Conservation (phyloP, 2,113 vertebrate species). For the Tamias sibiricus region DNA sequence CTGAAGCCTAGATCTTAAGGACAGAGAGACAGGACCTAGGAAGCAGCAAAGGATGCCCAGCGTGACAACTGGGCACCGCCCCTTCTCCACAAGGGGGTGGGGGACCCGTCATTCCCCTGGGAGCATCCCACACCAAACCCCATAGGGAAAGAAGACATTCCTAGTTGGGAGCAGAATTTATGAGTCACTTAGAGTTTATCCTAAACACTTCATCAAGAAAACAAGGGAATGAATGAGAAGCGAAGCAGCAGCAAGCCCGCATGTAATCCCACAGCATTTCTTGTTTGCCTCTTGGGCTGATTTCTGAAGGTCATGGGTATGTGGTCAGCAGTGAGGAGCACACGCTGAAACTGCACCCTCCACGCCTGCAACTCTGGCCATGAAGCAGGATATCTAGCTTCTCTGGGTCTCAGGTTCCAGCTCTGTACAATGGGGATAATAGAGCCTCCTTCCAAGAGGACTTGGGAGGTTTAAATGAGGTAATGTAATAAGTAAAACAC, state of each 20-base stretch:
- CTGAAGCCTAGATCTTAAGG: not conserved
- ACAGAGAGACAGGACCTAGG: not conserved
- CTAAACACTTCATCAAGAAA: not conserved
- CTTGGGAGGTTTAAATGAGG: not conserved
- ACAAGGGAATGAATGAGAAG: not conserved
- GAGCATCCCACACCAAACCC: not conserved
- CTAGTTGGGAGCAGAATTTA: not conserved
- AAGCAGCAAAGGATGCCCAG: not conserved
- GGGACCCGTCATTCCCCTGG: not conserved
- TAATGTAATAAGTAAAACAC: not conserved
- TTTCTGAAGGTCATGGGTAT: not conserved
- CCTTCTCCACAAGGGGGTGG: not conserved
- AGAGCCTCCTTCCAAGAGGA: not conserved
- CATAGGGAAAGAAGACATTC: not conserved
- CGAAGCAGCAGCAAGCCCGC: no score
- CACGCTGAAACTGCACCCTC: not conserved
- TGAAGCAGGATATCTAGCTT: no score
- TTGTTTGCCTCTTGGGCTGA: not conserved
- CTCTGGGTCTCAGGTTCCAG: not conserved
- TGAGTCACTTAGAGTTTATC: not conserved
- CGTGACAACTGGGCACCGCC: rapidly evolving
- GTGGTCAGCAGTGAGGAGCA: rapidly evolving
- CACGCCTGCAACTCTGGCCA: not conserved
- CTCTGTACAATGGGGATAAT: no score
- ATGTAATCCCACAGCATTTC: no score